Conservation (phyloP, 2,113 vertebrate species). For the Uria aalge region DNA sequence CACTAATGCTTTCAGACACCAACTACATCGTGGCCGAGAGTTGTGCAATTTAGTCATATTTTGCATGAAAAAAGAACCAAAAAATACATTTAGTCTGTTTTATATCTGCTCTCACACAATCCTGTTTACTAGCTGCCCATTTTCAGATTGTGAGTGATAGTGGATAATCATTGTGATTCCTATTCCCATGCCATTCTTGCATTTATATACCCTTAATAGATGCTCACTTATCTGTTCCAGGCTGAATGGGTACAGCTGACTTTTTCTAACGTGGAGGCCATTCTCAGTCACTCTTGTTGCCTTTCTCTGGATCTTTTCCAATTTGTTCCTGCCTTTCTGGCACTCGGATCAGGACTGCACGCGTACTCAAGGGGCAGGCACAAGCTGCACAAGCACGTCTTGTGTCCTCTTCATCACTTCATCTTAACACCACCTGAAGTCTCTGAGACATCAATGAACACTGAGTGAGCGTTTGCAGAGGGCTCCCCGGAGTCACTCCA, state of each 20-base stretch:
- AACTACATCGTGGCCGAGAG: accelerated
- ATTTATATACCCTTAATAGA: too few relatives aligned
- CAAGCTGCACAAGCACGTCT: background rate
- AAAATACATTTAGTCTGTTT: background rate
- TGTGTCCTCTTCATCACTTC: background rate
- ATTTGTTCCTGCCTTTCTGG: background rate
- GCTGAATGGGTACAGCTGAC: background rate
- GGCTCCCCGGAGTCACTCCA: accelerated
- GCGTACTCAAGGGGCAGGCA: accelerated
- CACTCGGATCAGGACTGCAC: too few relatives aligned
- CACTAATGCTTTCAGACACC: background rate
- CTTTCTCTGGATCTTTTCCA: background rate
- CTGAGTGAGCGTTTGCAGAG: background rate
- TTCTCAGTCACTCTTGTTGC: background rate
- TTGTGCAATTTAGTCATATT: background rate
- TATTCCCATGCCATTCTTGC: background rate
- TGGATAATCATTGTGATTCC: background rate
- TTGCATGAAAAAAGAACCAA: background rate
- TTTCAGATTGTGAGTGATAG: background rate
- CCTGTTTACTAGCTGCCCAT: background rate
- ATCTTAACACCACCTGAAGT: background rate
- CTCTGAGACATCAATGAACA: background rate
- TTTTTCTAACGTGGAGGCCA: background rate
- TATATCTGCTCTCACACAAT: background rate
- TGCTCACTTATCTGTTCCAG: background rate